Base-by-base conservation (phyloP, 2,797 vertebrate species). In the Diplodus puntazzo region DNA sequence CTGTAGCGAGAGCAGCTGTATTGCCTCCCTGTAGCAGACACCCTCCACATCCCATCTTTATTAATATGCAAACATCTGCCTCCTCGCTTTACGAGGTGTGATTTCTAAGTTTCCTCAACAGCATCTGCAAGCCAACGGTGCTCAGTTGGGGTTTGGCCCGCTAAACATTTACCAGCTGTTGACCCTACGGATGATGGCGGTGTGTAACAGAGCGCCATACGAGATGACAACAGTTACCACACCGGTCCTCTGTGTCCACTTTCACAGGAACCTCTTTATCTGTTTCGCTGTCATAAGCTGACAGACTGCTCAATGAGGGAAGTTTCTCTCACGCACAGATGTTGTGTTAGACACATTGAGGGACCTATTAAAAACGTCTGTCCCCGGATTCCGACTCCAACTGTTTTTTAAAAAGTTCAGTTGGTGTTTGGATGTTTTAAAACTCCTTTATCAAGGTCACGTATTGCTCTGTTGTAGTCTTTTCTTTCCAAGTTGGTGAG, bases 31-130 rank as follows among this genome's bases (percentile, higher is more conserved):
- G 64, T 72, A 74, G 74, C 87, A 89, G 83, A 89, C 84, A 87
- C 57, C 67, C 73, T 81, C 81, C 81, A 71, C 55, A 74, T 83
- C 87, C 77, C 62, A 46, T 86, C 83, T 87, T 86, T 77, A 92
- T 95, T 93, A 92, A 92, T 87, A 94, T 94, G 93, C 92, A 89
- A 95, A 94, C 94, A 95, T 95, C 94, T 94, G 93, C 88, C 81
- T 80, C 42, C 72, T 73, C 65, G 80, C 79, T 89, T 92, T 91
- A 90, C 83, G 82, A 91, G 84, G 83, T 87, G 84, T 82, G 86
- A 90, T 92, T 89, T 90, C 84, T 82, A 80, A 86, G 78, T 88
- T 89, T 84, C 67, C 87, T 84, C 79, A 54, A 11, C 83, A 87
- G 92, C 93, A 91, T 93, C 89, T 89, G 89, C 83, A 85, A 90